A percentile compares a stretch with the other conserved stretches of the same genome.
Evolutionary conservation across 1,140 invertebrate genomes (phyloP).

Genomic region (Chironomus striatipennis): DNA sequence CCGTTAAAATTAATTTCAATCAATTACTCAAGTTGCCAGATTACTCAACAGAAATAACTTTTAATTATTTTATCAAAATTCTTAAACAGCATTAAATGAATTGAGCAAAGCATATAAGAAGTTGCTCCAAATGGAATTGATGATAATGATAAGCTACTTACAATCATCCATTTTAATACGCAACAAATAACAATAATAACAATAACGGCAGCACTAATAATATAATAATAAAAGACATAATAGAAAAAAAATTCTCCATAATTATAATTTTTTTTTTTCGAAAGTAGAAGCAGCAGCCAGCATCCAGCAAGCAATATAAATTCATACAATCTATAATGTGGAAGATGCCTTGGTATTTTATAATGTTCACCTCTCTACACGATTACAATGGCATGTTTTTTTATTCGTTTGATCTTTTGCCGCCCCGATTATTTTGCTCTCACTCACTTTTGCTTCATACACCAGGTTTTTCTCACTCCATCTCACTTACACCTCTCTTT

Average conservation of each 20-base stretch:
- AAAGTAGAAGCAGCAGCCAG: not conserved
- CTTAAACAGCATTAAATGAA: too few relatives aligned
- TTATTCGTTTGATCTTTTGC: slow-evolving; percentile 20
- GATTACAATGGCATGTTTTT: slow-evolving; percentile 23
- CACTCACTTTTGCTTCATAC: not conserved
- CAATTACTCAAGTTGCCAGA: too few relatives aligned
- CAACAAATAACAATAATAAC: not conserved
- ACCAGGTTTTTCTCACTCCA: not conserved
- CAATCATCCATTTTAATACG: too few relatives aligned
- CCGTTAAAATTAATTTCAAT: too few relatives aligned
- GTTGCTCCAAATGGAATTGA: too few relatives aligned
- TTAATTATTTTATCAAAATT: too few relatives aligned
- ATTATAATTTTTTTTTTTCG: not conserved
- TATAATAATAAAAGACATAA: not conserved
- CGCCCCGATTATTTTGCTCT: slow-evolving; percentile 16
- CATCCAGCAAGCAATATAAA: not conserved
- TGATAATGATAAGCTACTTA: too few relatives aligned
- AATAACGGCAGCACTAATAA: not conserved
- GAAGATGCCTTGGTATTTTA: slow-evolving; percentile 21
- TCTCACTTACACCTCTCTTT: not conserved
- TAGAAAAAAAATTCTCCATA: not conserved
- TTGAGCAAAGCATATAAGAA: too few relatives aligned
- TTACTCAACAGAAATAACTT: too few relatives aligned
- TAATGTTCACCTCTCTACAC: slow-evolving; percentile 23
- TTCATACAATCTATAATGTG: not conserved